These are phyloP conservation scores for Hylaea fasciaria DNA, from an alignment of 2,888 invertebrate genomes.

Conservation along the genomic window DNA sequence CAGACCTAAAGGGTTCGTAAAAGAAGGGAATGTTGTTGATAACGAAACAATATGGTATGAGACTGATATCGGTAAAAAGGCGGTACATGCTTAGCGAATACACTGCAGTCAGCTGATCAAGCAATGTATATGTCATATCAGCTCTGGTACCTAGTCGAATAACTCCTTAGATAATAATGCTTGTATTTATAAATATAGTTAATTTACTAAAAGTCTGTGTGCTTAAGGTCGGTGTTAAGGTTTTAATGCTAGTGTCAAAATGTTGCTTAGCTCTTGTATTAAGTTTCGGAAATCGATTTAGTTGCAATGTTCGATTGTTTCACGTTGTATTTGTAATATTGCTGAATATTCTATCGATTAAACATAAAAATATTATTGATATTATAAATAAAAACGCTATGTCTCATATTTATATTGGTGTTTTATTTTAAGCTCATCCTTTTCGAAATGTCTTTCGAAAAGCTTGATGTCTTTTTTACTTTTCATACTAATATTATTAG, in stretches of 20 bases:
- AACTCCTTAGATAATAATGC: conserved; percentile 37
- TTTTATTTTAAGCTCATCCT: conserved; percentile 53
- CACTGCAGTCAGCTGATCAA: conserved; percentile 52
- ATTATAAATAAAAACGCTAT: conserved; percentile 83
- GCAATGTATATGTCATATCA: conserved; percentile 59
- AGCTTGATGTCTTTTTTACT: background rate
- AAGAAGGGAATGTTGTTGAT: conserved; percentile 40
- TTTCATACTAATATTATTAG: no score
- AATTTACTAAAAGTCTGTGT: conserved; percentile 73
- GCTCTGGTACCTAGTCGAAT: conserved; percentile 48
- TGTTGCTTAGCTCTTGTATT: conserved; percentile 75
- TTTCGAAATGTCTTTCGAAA: background rate
- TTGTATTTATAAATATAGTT: conserved; percentile 56
- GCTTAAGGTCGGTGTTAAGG: conserved; percentile 74
- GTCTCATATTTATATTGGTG: conserved; percentile 75
- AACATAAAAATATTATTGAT: conserved; percentile 76
- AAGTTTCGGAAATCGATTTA: conserved; percentile 76
- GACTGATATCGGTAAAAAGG: conserved; percentile 56
- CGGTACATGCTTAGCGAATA: conserved; percentile 56
- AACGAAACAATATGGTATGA: conserved; percentile 53
- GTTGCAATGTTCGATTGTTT: conserved; percentile 81
- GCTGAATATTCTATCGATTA: conserved; percentile 83
- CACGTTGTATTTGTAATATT: conserved; percentile 84
- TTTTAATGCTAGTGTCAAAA: conserved; percentile 60
- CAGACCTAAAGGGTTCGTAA: conserved; percentile 22